phyloP scores from a whole-genome alignment of 2,113 vertebrate genomes.

The Amia ocellicauda region DNA sequence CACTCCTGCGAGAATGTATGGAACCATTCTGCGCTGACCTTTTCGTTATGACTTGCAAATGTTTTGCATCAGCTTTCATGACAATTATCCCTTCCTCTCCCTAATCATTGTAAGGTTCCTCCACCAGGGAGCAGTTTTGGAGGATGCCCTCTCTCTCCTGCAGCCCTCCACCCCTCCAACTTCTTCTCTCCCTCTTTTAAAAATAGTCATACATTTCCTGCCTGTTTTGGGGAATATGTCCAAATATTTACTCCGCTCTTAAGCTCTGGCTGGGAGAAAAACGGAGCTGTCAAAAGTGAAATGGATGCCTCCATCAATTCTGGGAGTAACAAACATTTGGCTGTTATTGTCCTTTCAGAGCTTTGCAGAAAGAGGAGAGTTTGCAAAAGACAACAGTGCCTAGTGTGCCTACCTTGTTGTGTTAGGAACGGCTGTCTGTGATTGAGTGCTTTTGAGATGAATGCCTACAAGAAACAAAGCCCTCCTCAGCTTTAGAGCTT shows the following conservation, averaged over 20 bases:
- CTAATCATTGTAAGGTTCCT: constrained; percentile 35
- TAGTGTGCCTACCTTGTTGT: constrained; percentile 26
- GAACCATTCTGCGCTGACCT: constrained; percentile 27
- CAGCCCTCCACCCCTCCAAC: constrained; percentile 29
- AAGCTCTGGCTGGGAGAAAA: constrained; percentile 43
- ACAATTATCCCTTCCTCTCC: constrained; percentile 41
- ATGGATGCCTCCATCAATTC: constrained; percentile 61
- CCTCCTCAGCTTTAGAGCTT: too few relatives aligned
- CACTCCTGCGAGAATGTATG: constrained; percentile 17
- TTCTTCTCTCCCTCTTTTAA: constrained; percentile 34
- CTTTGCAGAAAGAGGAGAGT: constrained; percentile 26
- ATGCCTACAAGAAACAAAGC: neutral
- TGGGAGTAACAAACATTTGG: constrained; percentile 51
- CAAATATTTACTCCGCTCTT: constrained; percentile 67
- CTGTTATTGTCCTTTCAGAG: constrained; percentile 41
- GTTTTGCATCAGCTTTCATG: constrained; percentile 53
- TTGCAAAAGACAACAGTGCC: constrained; percentile 29
- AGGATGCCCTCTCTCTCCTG: neutral
- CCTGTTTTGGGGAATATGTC: constrained; percentile 53
- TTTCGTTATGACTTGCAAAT: constrained; percentile 38
- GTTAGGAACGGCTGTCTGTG: constrained; percentile 22
- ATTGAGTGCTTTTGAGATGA: constrained; percentile 5
- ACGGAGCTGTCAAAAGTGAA: constrained; percentile 38
- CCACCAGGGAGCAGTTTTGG: constrained; percentile 16
- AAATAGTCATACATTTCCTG: constrained; percentile 41